Base-by-base conservation (phyloP, 2,797 vertebrate species). In the Apodemus agrarius region DNA sequence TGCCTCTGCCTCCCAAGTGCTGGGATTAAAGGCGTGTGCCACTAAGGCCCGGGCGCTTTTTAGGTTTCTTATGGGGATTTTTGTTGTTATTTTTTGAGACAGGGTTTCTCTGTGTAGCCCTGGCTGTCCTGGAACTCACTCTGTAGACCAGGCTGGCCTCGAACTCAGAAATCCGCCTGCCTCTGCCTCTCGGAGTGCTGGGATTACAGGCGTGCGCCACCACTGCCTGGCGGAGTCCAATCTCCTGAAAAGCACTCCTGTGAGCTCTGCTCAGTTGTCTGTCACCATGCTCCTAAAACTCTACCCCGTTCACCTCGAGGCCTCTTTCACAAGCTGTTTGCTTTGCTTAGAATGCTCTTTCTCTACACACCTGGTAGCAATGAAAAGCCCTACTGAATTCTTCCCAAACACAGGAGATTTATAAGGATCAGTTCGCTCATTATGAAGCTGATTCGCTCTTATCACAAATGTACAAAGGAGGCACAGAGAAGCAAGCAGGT, bases 261-360 rank as follows among this genome's bases (percentile, higher is more conserved):
- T 34, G 12, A 49, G 46, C 81, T 81, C 69, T 79, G n/a, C 6
- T 92, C 37, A 91, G 16, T 57, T 86, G 40, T 93, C n/a, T 67
- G 29, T 59, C 74, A n/a, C 13, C 69, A 49, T 59, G 85, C 52
- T 95, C 43, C 29, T 6, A 89, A 86, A n/a, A 86, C 92, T 13
- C 65, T 69, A 74, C 29, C 84, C 29, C 54, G 65, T 63, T 67
- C 24, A 91, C 40, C 81, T 74, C 59, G 34, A 59, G 26, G n/a
- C n/a, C 52, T 96, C 87, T 67, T 78, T 52, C 37, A 72, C 9
- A 85, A 65, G 67, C 34, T 75, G 52, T 95, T 24, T 87, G 34
- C 52, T 94, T 86, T 81, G 61, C 37, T 43, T 76, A 75, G 24
- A 87, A 97, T 40, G 83, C 34, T 96, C 31, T 63, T 95, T 52